Base-by-base conservation (phyloP, 2,888 invertebrate species). In the Drosophila histrio region DNA sequence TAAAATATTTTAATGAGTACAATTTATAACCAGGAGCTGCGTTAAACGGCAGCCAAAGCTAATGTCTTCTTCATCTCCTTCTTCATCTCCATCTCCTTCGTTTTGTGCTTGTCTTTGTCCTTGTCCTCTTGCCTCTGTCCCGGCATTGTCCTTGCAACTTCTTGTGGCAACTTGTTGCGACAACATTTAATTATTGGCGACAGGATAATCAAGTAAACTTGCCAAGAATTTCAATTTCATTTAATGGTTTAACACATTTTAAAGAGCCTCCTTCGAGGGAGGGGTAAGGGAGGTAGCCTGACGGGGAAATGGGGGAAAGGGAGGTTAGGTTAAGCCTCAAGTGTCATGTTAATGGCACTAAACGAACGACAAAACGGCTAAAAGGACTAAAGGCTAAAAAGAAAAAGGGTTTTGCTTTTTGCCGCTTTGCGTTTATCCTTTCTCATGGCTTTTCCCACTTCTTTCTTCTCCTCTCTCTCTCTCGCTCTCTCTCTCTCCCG, bases 1-100 rank as follows among this genome's bases (percentile, higher is more conserved):
- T 85, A 85, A 86, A 85, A 85, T 85, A 85, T 85, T 85, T 85
- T 87, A 85, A 88, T 85, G 85, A 85, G 88, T 75, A 82, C 86
- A 88, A 87, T 85, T 85, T 88, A 87, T 87, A 87, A 88, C 67
- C 81, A 63, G 75, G n/a, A 30, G 43, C 43, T 26, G 41, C 15
- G 43, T 44, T 44, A 49, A 49, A 34, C 7, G 22, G 17, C 44
- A 44, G 17, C 26, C 7, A 26, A 44, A 26, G 38, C 19, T 8
- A 34, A 6, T 2, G 7, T 13, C 26, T 1, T 9, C 38, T 9
- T 17, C 15, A 7, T 0, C 17, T 0, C 4, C 17, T 5, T n/a
- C 13, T 1, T 13, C 39, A 5, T 17, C 6, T n/a, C 0, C 15
- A 0, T 3, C 11, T 2, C 8, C 13, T 4, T 54, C 38, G n/a